phyloP scores from a whole-genome alignment of 2,888 invertebrate species.

The Monopis laevigella region DNA sequence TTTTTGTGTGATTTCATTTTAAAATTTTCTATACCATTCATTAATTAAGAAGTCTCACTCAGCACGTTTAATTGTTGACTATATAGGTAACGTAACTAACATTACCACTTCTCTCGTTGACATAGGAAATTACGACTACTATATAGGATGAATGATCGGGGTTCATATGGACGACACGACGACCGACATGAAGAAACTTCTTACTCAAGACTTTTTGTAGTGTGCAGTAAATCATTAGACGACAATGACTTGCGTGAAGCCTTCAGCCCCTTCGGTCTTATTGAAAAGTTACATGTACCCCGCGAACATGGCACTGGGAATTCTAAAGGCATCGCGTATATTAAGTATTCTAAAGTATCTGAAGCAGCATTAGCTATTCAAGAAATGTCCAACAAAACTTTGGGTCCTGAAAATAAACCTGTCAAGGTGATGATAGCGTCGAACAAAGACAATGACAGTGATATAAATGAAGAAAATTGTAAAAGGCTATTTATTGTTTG shows the following conservation, averaged over 20 bases:
- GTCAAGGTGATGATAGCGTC: constrained; percentile 91
- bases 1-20: too few species aligned
- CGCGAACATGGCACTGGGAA: constrained; percentile 85
- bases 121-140: too few species aligned
- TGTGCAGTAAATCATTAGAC: constrained; percentile 81
- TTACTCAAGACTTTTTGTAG: constrained; percentile 88
- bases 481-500: constrained; percentile 88
- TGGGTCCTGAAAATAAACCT: constrained; percentile 78
- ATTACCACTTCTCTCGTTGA: too few species aligned
- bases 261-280: constrained; percentile 82
- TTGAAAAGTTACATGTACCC: constrained; percentile 90
- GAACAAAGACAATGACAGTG: constrained; percentile 37
- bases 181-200: constrained; percentile 67
- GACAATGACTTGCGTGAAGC: constrained; percentile 82
- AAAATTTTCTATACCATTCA: too few species aligned
- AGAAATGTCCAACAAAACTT: constrained; percentile 81
- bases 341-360: constrained; percentile 90
- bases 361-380: constrained; percentile 91
- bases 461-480: constrained; percentile 36
- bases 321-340: constrained; percentile 90
- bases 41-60: too few species aligned
- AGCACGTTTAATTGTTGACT: too few species aligned
- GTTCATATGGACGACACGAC: neutral
- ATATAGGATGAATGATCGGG: constrained; percentile 1
- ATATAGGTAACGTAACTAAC: too few species aligned